Base-by-base conservation (phyloP, 37 sponge, comb jelly and placozoan species). In the Ephydatia muelleri region DNA sequence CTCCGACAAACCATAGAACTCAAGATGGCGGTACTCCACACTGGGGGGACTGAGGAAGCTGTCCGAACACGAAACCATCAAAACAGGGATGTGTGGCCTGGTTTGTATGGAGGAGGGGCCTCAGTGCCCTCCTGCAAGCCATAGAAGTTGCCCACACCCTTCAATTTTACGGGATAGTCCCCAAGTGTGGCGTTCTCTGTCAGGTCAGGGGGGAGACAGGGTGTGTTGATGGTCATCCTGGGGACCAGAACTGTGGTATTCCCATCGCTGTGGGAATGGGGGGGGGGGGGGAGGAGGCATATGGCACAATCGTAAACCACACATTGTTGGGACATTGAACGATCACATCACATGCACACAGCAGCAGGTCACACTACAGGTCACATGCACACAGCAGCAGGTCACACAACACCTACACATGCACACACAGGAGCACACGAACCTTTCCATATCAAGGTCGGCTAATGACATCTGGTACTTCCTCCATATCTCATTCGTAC, bases 1-100 rank as follows among this genome's bases (percentile, higher is more conserved):
- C 91, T 94, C 97, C 26, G 93, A 92, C 28, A 92, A 87, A 5
- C 97, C 97, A 83, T 92, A 97, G 72, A 97, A 94, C 37, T 84
- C 82, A 82, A 87, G 70, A 19, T 30, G 39, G 2, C n/a, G 67
- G 74, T 80, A 83, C 22, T 85, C 83, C 8, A 67, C 71, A 35
- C 73, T 40, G 38, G n/a, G n/a, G n/a, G 75, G 76, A 31, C 80
- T 67, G 49, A 25, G 43, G 38, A 68, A 80, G 27, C 33, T 16
- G 80, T 32, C 28, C 1, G 48, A 23, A 68, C 70, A n/a, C n/a
- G 8, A 28, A 8, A 2, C 70, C 26, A 68, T 28, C 29, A 28
- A 28, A 68, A 8, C 29, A n/a, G 8, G 70, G 70, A 9, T 3
- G 70, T n/a, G 70, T n/a, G 28, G 70, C 29, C 28, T 43, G 16